These are phyloP conservation scores for Streptopelia turtur DNA, from an alignment of 2,797 vertebrate genomes.

Conservation along the genomic window DNA sequence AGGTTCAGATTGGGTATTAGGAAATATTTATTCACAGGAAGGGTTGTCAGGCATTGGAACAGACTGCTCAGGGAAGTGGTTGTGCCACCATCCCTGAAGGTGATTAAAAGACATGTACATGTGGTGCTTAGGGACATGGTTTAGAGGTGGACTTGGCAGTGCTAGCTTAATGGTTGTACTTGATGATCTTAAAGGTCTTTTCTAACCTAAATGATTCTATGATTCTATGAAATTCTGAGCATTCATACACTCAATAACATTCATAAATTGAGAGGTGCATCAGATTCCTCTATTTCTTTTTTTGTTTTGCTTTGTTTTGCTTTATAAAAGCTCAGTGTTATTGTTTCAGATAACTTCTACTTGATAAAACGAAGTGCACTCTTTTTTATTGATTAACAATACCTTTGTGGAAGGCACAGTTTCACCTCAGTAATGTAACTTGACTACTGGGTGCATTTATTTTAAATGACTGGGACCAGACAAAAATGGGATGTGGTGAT, in stretches of 20 bases:
- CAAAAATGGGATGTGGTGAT: not conserved
- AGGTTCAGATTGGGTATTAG: no score
- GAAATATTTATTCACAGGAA: no score
- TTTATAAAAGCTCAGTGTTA: not conserved
- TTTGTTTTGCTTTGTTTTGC: not conserved
- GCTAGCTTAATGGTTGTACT: no score
- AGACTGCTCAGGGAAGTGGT: no score
- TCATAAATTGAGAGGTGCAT: not conserved
- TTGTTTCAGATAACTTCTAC: not conserved
- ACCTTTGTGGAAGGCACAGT: not conserved
- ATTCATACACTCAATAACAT: not conserved
- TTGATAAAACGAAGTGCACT: not conserved
- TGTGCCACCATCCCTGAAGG: no score
- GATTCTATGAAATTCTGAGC: not conserved
- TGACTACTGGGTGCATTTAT: not conserved
- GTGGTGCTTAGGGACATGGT: no score
- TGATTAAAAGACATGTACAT: no score
- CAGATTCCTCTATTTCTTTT: not conserved
- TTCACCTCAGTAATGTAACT: not conserved
- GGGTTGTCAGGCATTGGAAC: no score
- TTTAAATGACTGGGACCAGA: not conserved
- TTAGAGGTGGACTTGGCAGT: no score
- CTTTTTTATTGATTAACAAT: not conserved
- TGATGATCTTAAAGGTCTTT: no score
- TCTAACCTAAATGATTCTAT: no score